Conservation (phyloP, 2,888 invertebrate genomes). For the Catocala fraxini region DNA sequence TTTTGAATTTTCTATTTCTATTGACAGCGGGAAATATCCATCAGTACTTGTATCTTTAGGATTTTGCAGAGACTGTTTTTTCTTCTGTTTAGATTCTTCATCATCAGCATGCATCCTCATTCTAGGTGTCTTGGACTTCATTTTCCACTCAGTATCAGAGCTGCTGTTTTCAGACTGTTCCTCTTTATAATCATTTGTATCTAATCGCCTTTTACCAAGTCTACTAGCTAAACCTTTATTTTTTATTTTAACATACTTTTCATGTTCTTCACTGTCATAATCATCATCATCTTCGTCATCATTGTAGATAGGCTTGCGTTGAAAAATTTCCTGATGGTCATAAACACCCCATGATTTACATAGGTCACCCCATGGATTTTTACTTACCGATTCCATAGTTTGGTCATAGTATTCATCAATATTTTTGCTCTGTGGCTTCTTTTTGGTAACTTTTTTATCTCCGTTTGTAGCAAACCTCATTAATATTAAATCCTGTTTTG, state of each 20-base stretch:
- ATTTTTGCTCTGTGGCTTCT: constrained; percentile 63
- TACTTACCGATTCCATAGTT: constrained; percentile 68
- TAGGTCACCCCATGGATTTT: constrained; percentile 92
- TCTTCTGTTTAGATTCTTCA: constrained; percentile 89
- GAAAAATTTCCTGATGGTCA: constrained; percentile 88
- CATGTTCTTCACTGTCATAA: constrained; percentile 57
- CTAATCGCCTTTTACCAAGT: constrained; percentile 67
- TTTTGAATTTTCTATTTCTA: constrained; percentile 76
- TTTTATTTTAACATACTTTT: constrained; percentile 64
- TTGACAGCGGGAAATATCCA: constrained; percentile 75
- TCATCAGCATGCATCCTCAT: constrained; percentile 97
- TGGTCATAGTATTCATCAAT: constrained; percentile 62
- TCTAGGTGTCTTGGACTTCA: constrained; percentile 89
- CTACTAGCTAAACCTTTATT: constrained; percentile 78
- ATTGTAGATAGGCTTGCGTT: constrained; percentile 67
- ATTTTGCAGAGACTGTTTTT: constrained; percentile 56
- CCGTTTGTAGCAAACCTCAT: constrained; percentile 92
- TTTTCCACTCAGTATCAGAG: constrained; percentile 88
- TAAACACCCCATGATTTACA: constrained; percentile 91
- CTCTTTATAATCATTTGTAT: constrained; percentile 50
- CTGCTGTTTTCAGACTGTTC: constrained; percentile 75
- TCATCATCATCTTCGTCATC: constrained; percentile 65
- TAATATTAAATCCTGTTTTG: constrained; percentile 90
- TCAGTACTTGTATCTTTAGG: constrained; percentile 57
- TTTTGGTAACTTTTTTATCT: constrained; percentile 90